Evolutionary conservation across 1,140 invertebrate genomes (phyloP), one percentile per base, ranked within the genome.

Genomic region (Musca domestica): DNA sequence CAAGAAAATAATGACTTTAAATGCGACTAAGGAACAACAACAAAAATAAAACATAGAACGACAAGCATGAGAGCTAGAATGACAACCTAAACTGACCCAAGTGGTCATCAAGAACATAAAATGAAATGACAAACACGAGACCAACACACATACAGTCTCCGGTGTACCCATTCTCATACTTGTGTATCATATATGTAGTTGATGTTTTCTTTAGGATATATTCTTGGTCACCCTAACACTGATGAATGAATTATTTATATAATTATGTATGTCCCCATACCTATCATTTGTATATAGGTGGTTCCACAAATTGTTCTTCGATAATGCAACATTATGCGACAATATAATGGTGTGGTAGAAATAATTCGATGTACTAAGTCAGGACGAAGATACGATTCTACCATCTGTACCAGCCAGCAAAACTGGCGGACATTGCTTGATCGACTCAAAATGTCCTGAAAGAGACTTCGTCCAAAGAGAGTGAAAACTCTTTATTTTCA

Each of bases 51-150:
- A 61, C 22, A 10, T n/a, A 41, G 34, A 61, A 61, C 19, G 27
- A 61, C 27, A 61, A 23, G 27, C 56, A 41, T 17, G 27, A 61
- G 56, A 20, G 25, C 27, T 61, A 27, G 41, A 61, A 61, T 61
- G 56, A 61, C 56, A 34, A 61, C 27, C 30, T 41, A 61, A 61
- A 34, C 56, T 61, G 56, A 61, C 56, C 56, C 56, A 61, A 41
- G 56, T 61, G 56, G 56, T 61, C 27, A 61, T 34, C 27, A 61
- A 12, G 56, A 61, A 61, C 56, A 61, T 61, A 61, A 61, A 61
- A 61, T 61, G 27, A 41, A 61, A 61, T 61, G 27, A 61, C 56
- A 61, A 19, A 34, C 56, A 61, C 17, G n/a, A 15, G 27, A 34
- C 30, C 30, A 15, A 58, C 25, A 58, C 23, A 22, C 51, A 20